Evolutionary conservation across 2,113 vertebrate species (phyloP).

Genomic region (Myotis lucifugus): DNA sequence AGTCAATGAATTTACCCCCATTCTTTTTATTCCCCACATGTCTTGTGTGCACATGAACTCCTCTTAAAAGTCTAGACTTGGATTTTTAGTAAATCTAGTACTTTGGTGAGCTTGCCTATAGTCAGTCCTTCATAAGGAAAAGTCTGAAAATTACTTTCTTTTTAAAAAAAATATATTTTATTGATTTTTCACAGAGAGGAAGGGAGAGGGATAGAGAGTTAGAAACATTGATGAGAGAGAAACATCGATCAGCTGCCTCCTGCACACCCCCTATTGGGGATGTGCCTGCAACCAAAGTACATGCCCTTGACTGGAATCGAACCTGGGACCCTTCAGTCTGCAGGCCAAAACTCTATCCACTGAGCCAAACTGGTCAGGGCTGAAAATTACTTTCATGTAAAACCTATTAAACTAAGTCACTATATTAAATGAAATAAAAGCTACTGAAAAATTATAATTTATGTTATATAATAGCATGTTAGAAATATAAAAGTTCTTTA

Average conservation of each 20-base stretch:
- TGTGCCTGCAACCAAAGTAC: no score
- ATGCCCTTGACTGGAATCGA: no score
- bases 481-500: conserved; percentile 23
- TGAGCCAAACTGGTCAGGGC: no score
- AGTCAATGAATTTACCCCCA: not conserved
- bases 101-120: not conserved
- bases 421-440: conserved; percentile 33
- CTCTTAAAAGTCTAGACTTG: not conserved
- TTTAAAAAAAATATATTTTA: not conserved
- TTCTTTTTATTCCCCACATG: not conserved
- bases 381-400: not conserved
- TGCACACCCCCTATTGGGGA: no score
- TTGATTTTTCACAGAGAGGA: no score
- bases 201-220: no score
- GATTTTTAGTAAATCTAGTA: conserved; percentile 7
- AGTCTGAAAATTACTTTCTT: not conserved
- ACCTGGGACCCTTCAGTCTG: no score
- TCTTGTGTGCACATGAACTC: not conserved
- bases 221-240: no score
- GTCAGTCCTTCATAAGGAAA: conserved; percentile 15
- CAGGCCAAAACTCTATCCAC: no score
- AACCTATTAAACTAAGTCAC: not conserved
- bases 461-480: not conserved
- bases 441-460: not conserved
- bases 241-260: no score